phyloP scores from a whole-genome alignment of 37 sponge, comb jelly and placozoan genomes.

The Aplysina aerophoba region DNA sequence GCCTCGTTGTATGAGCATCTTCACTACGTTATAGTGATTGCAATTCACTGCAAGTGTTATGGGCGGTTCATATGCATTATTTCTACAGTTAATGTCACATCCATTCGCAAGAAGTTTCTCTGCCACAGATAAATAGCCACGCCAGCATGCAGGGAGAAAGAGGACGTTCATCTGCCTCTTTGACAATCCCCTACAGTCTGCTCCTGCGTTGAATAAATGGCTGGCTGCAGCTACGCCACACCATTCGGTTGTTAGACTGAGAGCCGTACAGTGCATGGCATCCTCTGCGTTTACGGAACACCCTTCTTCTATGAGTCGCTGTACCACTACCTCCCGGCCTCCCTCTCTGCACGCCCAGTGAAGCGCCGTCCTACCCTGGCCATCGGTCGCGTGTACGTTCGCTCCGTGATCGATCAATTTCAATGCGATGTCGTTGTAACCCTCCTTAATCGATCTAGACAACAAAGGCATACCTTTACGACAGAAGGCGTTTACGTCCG shows the following conservation, averaged over 20 bases:
- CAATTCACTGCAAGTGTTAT: slow-evolving; percentile 14
- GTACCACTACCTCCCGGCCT: too few species aligned
- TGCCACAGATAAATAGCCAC: background rate
- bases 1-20: background rate
- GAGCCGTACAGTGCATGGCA: too few species aligned
- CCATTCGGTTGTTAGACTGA: background rate
- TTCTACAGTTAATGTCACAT: background rate
- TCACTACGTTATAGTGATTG: background rate
- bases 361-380: too few species aligned
- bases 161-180: background rate
- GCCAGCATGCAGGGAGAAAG: background rate
- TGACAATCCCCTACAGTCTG: background rate
- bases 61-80: background rate
- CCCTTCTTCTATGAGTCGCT: too few species aligned
- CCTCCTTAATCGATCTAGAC: too few species aligned
- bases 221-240: background rate
- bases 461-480: too few species aligned
- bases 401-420: too few species aligned
- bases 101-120: background rate
- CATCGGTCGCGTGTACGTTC: too few species aligned
- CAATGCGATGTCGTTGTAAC: too few species aligned
- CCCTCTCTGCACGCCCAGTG: too few species aligned
- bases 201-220: background rate
- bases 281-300: too few species aligned
- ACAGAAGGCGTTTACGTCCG: too few species aligned